Conservation (phyloP, 1,140 invertebrate genomes). For the Drosophila nigromelanica region DNA sequence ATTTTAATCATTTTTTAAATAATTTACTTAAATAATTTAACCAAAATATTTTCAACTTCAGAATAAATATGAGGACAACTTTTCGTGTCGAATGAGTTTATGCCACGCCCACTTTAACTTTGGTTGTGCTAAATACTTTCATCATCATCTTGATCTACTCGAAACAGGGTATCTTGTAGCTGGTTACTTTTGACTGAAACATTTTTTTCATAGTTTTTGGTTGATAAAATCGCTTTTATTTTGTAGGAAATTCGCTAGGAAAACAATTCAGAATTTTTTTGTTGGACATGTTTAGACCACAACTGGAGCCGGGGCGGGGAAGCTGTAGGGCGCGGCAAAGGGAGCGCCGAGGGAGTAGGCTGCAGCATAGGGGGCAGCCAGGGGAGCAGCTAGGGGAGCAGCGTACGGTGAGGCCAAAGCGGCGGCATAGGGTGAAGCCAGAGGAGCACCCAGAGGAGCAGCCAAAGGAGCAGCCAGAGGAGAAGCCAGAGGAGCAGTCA, state of each 20-base stretch:
- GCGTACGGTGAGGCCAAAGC: conserved; percentile 70
- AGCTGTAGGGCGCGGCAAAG: conserved; percentile 67
- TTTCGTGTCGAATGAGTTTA: background rate
- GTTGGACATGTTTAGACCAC: conserved; percentile 36
- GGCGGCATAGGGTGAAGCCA: conserved; percentile 72
- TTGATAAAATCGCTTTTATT: conserved; percentile 33
- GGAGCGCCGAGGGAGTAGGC: conserved; percentile 27
- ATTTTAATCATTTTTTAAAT: no score
- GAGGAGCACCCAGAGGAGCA: conserved; percentile 56
- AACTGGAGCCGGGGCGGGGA: conserved; percentile 56
- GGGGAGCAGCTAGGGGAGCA: background rate
- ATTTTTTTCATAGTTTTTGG: background rate
- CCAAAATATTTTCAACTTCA: background rate
- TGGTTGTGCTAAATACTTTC: no score
- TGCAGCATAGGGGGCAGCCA: conserved; percentile 60
- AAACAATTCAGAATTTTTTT: conserved; percentile 26
- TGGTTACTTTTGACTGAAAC: background rate
- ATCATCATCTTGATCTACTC: no score
- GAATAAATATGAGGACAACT: background rate
- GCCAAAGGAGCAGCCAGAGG: conserved; percentile 53
- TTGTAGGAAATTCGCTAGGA: conserved; percentile 27
- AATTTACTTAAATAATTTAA: no score
- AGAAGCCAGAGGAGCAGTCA: conserved; percentile 61
- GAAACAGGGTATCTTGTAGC: background rate
- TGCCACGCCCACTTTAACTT: no score